Evolutionary conservation across 2,797 vertebrate species (phyloP).

Genomic region (Hypotaenidia philippensis): DNA sequence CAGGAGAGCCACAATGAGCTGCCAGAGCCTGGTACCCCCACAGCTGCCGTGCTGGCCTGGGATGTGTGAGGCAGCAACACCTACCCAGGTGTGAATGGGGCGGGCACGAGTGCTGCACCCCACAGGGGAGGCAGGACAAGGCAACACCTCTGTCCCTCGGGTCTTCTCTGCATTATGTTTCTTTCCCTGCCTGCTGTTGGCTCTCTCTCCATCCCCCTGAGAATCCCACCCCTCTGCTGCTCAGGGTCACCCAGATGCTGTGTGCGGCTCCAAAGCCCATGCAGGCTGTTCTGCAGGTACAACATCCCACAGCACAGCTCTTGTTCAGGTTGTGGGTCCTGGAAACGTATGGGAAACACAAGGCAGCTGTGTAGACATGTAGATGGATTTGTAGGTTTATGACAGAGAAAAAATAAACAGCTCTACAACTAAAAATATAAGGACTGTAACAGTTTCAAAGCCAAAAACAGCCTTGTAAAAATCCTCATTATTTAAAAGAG

Average conservation of each 20-base stretch:
- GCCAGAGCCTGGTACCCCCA: background rate
- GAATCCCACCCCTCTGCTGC: background rate
- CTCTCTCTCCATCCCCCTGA: background rate
- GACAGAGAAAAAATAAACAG: background rate
- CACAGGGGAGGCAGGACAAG: background rate
- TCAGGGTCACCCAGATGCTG: background rate
- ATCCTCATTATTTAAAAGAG: background rate
- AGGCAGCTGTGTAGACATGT: background rate
- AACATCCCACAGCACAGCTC: background rate
- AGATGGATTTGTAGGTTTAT: background rate
- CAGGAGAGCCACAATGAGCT: background rate
- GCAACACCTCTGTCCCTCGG: background rate
- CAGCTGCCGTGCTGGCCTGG: rapidly evolving
- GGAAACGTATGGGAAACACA: background rate
- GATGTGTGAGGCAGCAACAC: background rate
- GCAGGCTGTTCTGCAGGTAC: background rate
- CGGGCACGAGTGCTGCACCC: background rate
- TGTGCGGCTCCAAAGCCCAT: background rate
- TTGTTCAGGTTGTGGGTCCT: background rate
- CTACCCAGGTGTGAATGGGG: rapidly evolving
- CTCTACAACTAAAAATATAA: background rate
- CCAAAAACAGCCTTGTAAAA: background rate
- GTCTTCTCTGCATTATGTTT: background rate
- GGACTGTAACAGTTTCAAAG: background rate
- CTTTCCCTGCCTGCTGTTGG: background rate